These are phyloP conservation scores for Stichodactyla helianthus DNA, from an alignment of 64 coral and sea anemone species.

Conservation along the genomic window DNA sequence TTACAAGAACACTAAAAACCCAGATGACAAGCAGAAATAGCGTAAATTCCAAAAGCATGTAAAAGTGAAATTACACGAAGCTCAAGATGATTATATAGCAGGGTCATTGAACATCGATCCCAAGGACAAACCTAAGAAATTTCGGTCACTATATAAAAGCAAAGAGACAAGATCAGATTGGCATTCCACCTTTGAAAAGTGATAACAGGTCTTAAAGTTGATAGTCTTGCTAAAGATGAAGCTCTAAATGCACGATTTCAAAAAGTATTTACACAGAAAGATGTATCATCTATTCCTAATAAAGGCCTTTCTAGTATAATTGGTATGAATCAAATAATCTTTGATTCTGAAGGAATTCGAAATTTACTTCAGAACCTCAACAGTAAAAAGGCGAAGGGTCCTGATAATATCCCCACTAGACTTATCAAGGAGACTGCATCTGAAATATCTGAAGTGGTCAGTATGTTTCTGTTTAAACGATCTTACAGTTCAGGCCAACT, in stretches of 20 bases:
- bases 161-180: constrained; percentile 52
- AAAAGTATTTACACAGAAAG: constrained; percentile 55
- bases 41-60: constrained; percentile 44
- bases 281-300: constrained; percentile 25
- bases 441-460: constrained; percentile 64
- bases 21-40: constrained; percentile 45
- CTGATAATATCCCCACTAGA: constrained; percentile 42
- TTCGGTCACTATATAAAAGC: constrained; percentile 68
- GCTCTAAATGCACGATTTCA: constrained; percentile 49
- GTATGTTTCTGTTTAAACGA: constrained; percentile 52
- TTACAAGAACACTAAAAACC: background rate
- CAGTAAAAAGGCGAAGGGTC: constrained; percentile 49
- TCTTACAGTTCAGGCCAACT: constrained; percentile 51
- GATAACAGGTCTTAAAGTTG: constrained; percentile 26
- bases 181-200: constrained; percentile 39
- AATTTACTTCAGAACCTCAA: constrained; percentile 46
- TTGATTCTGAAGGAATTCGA: constrained; percentile 42
- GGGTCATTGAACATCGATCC: constrained; percentile 4
- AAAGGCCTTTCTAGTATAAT: background rate
- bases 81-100: constrained; percentile 57
- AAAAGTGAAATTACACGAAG: constrained; percentile 26
- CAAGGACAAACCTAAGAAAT: constrained; percentile 53
- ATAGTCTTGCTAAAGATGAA: constrained; percentile 48
- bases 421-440: constrained; percentile 43
- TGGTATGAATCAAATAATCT: constrained; percentile 40